Conservation (phyloP, 2,113 vertebrate genomes). For the Argyrosomus japonicus region DNA sequence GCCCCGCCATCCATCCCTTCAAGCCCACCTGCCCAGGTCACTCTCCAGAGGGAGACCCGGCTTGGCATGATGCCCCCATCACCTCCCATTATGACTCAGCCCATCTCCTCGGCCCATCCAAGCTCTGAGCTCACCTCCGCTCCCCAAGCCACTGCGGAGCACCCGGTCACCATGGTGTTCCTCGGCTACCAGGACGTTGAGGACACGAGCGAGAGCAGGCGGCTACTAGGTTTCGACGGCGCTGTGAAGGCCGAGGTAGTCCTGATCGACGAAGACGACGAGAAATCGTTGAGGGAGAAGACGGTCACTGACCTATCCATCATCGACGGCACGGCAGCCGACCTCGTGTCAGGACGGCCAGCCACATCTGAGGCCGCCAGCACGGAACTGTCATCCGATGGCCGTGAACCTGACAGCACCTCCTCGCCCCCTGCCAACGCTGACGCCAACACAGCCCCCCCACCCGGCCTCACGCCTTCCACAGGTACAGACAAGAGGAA, state of each 20-base stretch:
- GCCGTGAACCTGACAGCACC: conserved; percentile 90
- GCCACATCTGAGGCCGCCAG: conserved; percentile 89
- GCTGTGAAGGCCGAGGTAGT: conserved; percentile 97
- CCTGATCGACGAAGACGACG: conserved; percentile 95
- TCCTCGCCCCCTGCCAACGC: conserved; percentile 82
- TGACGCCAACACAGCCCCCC: conserved; percentile 82
- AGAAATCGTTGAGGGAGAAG: conserved; percentile 97
- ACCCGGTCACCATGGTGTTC: conserved; percentile 98
- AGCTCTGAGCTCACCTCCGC: conserved; percentile 32
- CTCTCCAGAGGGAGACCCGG: conserved; percentile 85
- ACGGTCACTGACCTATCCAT: conserved; percentile 95
- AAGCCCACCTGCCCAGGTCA: conserved; percentile 84
- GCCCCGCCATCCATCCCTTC: conserved; percentile 78
- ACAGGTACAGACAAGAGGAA: conserved; percentile 99
- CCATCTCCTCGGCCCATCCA: conserved; percentile 55
- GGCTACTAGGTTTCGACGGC: conserved; percentile 94
- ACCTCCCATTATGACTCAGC: conserved; percentile 71
- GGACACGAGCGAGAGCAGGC: conserved; percentile 93
- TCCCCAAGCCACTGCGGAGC: conserved; percentile 85
- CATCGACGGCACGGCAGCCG: conserved; percentile 93
- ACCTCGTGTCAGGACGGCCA: conserved; percentile 92
- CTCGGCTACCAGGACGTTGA: conserved; percentile 96
- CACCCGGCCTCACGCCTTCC: conserved; percentile 86
- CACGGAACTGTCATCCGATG: conserved; percentile 96
- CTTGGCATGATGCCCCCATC: conserved; percentile 78